Conservation (phyloP, 1,140 invertebrate species). For the Paraescarpia echinospica region DNA sequence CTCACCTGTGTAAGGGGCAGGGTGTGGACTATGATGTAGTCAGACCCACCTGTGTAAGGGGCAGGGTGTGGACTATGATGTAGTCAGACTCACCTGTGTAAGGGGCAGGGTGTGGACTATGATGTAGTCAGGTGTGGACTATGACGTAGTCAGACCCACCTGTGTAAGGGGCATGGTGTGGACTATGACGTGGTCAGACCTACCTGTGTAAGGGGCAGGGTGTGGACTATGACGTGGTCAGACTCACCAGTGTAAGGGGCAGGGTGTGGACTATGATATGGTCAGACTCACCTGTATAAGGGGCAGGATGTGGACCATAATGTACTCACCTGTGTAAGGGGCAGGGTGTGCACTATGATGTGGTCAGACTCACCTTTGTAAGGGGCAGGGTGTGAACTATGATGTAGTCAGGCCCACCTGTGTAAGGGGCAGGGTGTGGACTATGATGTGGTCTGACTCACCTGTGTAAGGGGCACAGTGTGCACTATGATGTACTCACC, state of each 20-base stretch:
- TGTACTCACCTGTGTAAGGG: constrained; percentile 26
- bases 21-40: constrained; percentile 53
- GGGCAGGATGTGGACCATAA: too few species aligned
- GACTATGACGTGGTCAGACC: constrained; percentile 51
- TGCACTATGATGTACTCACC: too few species aligned
- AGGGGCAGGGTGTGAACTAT: too few species aligned
- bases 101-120: constrained; percentile 51
- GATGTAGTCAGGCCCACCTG: too few species aligned
- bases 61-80: too few species aligned
- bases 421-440: too few species aligned
- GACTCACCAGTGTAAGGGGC: constrained; percentile 32
- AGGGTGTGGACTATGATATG: constrained; percentile 53
- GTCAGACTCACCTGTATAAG: constrained; percentile 30
- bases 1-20: constrained; percentile 35
- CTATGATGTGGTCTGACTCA: too few species aligned
- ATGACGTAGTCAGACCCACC: not conserved
- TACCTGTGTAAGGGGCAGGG: too few species aligned
- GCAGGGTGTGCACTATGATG: constrained; percentile 52
- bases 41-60: constrained; percentile 24
- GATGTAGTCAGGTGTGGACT: constrained; percentile 42
- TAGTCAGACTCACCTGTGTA: not conserved
- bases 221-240: not conserved
- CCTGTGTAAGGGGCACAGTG: too few species aligned
- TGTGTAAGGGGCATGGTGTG: constrained; percentile 42
- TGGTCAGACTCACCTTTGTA: too few species aligned